These are phyloP conservation scores for Terebella lapidaria DNA, from an alignment of 2,888 invertebrate species.

Conservation along the genomic window DNA sequence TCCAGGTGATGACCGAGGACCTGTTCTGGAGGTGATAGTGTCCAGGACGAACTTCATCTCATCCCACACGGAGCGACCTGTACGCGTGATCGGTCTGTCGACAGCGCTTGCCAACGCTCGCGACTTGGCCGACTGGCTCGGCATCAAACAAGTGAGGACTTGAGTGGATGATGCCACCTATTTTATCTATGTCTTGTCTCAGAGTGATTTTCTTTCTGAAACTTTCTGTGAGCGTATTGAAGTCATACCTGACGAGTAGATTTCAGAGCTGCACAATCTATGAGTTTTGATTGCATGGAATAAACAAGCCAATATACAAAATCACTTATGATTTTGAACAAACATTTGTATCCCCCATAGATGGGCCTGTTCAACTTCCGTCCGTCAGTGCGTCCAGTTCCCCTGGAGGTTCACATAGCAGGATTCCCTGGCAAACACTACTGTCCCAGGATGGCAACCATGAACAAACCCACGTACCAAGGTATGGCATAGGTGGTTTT, in stretches of 20 bases:
- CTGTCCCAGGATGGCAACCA: conserved; percentile 97
- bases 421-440: conserved; percentile 98
- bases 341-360: no score
- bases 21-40: conserved; percentile 88
- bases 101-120: conserved; percentile 96
- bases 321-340: no score
- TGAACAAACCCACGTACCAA: conserved; percentile 97
- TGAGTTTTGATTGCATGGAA: no score
- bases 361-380: conserved; percentile 96
- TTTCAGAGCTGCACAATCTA: no score
- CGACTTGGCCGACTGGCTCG: conserved; percentile 94
- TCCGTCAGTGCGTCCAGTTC: conserved; percentile 95
- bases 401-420: conserved; percentile 85
- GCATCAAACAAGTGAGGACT: conserved; percentile 61
- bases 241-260: no score
- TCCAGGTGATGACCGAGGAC: conserved; percentile 60
- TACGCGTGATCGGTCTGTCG: conserved; percentile 90
- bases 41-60: conserved; percentile 95
- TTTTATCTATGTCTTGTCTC: no score
- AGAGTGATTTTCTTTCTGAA: not conserved
- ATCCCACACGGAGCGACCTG: conserved; percentile 73
- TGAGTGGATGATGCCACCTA: not conserved
- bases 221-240: not conserved
- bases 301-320: no score
- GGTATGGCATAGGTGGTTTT: conserved; percentile 55